Evolutionary conservation across 2,888 invertebrate species (phyloP).

Genomic region (Plebejus argus): DNA sequence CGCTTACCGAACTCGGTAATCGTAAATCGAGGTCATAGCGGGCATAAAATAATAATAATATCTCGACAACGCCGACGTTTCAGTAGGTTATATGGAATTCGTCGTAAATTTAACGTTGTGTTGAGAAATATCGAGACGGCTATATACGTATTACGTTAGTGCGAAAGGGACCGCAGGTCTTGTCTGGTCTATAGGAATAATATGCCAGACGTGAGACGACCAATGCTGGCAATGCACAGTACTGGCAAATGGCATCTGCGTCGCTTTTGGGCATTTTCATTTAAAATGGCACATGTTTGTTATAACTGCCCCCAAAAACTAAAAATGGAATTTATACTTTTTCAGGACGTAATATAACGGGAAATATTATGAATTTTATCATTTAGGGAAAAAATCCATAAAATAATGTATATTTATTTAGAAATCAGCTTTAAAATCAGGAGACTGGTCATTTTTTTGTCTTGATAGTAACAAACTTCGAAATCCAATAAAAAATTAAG

Average conservation of each 20-base stretch:
- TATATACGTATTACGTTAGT: constrained; percentile 41
- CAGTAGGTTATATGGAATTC: constrained; percentile 42
- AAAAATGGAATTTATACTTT: too few species aligned
- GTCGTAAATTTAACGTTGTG: constrained; percentile 46
- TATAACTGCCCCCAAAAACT: too few species aligned
- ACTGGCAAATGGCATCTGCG: constrained; percentile 60
- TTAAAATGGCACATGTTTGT: too few species aligned
- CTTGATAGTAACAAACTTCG: too few species aligned
- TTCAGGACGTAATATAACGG: too few species aligned
- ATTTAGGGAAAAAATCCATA: too few species aligned
- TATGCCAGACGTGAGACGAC: constrained; percentile 65
- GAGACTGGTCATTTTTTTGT: too few species aligned
- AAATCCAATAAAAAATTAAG: too few species aligned
- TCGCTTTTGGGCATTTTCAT: too few species aligned
- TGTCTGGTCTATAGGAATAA: constrained; percentile 59
- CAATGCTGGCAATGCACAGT: constrained; percentile 66
- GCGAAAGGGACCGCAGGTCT: constrained; percentile 52
- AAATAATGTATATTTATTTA: too few species aligned
- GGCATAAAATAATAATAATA: constrained; percentile 35
- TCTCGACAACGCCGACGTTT: constrained; percentile 56
- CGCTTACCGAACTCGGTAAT: constrained; percentile 48
- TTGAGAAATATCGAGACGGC: constrained; percentile 48
- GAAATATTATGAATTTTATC: too few species aligned
- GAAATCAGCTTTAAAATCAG: too few species aligned
- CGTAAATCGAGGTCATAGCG: constrained; percentile 53